Percentiles rank a stretch among this genome's conserved stretches.
phyloP scores from a whole-genome alignment of 1,140 invertebrate species.

The Caenorhabditis tropicalis region DNA sequence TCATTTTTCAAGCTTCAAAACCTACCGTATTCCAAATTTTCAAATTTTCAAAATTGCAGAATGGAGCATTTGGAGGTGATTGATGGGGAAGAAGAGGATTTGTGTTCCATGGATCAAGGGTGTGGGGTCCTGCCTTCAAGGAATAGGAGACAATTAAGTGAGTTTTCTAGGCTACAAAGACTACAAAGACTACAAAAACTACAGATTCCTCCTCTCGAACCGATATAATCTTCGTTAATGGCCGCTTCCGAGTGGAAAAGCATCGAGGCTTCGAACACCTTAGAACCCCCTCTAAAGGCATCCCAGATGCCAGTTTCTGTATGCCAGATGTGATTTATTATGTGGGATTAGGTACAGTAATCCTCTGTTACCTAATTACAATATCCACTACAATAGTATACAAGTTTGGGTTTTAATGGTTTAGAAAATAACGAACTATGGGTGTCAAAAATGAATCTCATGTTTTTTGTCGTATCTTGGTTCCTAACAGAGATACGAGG shows the following conservation, averaged over 20 bases:
- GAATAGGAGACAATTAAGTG: not conserved
- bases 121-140: not conserved
- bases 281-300: not conserved
- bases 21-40: not conserved
- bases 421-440: too few relatives aligned
- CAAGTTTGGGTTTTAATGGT: not conserved
- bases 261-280: not conserved
- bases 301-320: not conserved
- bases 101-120: not conserved
- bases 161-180: not conserved
- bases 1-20: too few relatives aligned
- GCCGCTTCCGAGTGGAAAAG: not conserved
- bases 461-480: too few relatives aligned
- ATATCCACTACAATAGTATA: slow-evolving; percentile 1
- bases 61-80: not conserved
- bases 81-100: not conserved
- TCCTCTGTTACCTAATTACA: not conserved
- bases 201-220: not conserved
- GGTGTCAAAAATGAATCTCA: too few relatives aligned
- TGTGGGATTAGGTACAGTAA: not conserved
- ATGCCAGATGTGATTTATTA: not conserved
- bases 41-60: not conserved
- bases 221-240: slow-evolving; percentile 9
- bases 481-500: too few relatives aligned
- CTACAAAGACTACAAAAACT: too few relatives aligned